Evolutionary conservation across 1,140 invertebrate genomes (phyloP).

Genomic region (Dreissena rostriformis): DNA sequence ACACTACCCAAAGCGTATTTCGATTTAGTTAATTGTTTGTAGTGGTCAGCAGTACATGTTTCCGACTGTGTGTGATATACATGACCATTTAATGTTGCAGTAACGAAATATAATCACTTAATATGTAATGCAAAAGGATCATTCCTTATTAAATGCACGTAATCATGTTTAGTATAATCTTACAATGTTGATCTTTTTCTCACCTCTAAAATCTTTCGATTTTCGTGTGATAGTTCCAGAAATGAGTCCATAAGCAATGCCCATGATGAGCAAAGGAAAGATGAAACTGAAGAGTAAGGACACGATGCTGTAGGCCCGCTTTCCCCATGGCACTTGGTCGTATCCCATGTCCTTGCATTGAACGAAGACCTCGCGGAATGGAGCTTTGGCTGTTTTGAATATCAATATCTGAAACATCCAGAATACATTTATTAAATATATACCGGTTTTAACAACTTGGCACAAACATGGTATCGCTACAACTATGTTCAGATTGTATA

Average conservation of each 20-base stretch:
- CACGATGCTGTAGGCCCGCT: constrained; percentile 89
- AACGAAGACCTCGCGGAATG: constrained; percentile 89
- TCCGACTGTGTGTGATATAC: not conserved
- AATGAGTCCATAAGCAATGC: constrained; percentile 87
- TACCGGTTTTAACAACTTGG: not conserved
- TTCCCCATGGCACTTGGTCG: constrained; percentile 90
- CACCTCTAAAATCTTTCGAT: constrained; percentile 81
- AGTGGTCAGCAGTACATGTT: not conserved
- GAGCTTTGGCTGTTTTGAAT: constrained; percentile 88
- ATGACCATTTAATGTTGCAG: not conserved
- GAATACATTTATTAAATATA: not conserved
- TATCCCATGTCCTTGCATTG: constrained; percentile 93
- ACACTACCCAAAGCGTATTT: not conserved
- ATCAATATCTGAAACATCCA: constrained; percentile 86
- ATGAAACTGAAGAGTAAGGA: constrained; percentile 91
- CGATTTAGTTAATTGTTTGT: not conserved
- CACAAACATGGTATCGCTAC: not conserved
- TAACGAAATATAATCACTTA: not conserved
- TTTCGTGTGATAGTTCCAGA: constrained; percentile 90
- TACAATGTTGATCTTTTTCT: constrained; percentile 33
- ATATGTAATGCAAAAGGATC: not conserved
- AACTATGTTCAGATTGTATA: not conserved
- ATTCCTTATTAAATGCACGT: not conserved
- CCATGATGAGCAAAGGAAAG: constrained; percentile 88
- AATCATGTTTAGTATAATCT: not conserved